These are phyloP conservation scores for Danio kyathit DNA, from an alignment of 2,797 vertebrate species.

Conservation along the genomic window DNA sequence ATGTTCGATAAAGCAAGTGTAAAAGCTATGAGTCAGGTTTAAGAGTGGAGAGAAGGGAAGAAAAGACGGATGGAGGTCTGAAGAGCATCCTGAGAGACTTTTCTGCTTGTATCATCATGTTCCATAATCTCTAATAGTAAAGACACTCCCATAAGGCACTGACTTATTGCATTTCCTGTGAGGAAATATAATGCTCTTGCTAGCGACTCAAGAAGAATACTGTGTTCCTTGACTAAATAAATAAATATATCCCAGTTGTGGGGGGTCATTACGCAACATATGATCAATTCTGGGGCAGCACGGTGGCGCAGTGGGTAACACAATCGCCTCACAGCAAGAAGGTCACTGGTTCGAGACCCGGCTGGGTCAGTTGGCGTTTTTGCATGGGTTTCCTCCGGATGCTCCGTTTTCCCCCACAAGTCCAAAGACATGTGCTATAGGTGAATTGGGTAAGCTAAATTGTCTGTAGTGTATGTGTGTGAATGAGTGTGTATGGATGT, in stretches of 20 bases:
- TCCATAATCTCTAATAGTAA: constrained; percentile 5
- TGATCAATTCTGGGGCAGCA: not conserved
- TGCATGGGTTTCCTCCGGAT: too few relatives aligned
- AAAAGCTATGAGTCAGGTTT: not conserved
- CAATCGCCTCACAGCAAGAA: too few relatives aligned
- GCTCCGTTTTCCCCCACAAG: too few relatives aligned
- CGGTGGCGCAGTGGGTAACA: too few relatives aligned
- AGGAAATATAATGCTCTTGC: not conserved
- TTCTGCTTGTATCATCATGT: constrained; percentile 36
- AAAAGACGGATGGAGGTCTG: not conserved
- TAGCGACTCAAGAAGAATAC: not conserved
- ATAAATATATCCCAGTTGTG: not conserved
- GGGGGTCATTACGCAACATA: not conserved
- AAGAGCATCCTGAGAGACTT: constrained; percentile 23
- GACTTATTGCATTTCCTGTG: not conserved
- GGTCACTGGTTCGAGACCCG: too few relatives aligned
- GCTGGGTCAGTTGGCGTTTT: too few relatives aligned
- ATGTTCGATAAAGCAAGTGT: not conserved
- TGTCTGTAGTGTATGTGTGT: too few relatives aligned
- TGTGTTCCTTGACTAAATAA: not conserved
- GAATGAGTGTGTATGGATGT: too few relatives aligned
- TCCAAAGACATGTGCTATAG: too few relatives aligned
- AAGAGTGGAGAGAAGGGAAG: not conserved
- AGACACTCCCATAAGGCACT: not conserved
- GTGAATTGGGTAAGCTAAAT: too few relatives aligned